Evolutionary conservation across 2,113 vertebrate genomes (phyloP), one percentile per base, ranked within the genome.

Genomic region (Austrofundulus limnaeus): DNA sequence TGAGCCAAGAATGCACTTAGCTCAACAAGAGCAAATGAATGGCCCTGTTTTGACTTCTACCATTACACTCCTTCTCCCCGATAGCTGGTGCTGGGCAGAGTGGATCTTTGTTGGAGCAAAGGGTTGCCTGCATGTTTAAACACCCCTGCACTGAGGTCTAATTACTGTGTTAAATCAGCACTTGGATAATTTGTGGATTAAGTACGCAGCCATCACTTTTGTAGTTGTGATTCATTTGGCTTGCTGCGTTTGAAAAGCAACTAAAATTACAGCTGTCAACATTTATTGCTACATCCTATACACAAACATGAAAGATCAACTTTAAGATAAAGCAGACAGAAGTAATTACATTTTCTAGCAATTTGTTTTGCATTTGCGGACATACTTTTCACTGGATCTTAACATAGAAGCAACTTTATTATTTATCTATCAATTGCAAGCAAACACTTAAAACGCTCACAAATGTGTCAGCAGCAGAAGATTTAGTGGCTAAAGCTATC

Each of bases 1-100:
- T n/a, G 78, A 97, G 95, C 94, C 95, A 97, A 97, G 95, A 97
- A 98, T 94, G 94, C 94, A 98, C 93, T 98, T 95, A 96, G 91
- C 92, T 93, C 89, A 92, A 91, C 85, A 31, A 91, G 88, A 93
- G 94, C 92, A 95, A 95, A 95, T 95, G 94, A 97, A 95, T 95
- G 92, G 93, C 90, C 89, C 91, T 93, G 86, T 92, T 93, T 93
- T 92, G 91, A 92, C 92, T 93, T 89, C 91, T 94, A 92, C 91
- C 90, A 92, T 93, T 93, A 93, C 91, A 90, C 90, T 86, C 74
- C 86, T 80, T 82, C 84, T 85, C 80, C 72, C 67, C 82, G 89
- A 93, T 92, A 92, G 91, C 85, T 83, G 87, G 84, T 82, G 83
- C 73, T 74, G 87, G 82, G 81, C 87, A 81, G 89, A 88, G 84